Conservation (phyloP, 35 echinoderm and acorn worm genomes). For the Stichopus chloronotus region DNA sequence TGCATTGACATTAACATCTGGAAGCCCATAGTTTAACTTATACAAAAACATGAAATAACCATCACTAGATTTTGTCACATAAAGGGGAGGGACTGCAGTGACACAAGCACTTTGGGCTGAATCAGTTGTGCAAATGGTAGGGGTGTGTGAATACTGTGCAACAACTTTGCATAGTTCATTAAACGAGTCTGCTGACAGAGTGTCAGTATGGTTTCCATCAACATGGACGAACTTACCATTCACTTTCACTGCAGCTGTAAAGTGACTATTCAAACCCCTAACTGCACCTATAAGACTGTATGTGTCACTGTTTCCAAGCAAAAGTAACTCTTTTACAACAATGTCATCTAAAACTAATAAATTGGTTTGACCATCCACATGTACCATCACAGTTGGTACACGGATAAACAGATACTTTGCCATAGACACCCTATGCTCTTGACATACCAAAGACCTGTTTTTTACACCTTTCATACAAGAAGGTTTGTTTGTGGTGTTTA, state of each 20-base stretch:
- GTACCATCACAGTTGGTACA: background rate
- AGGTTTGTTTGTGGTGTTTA: background rate
- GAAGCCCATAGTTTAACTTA: too few species aligned
- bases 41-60: slow-evolving; percentile 14
- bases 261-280: background rate
- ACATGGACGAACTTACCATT: background rate
- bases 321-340: background rate
- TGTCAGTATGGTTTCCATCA: slow-evolving; percentile 15
- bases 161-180: background rate
- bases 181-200: background rate
- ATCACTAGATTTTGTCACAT: slow-evolving; percentile 23
- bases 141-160: background rate
- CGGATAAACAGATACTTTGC: slow-evolving; percentile 1
- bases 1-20: background rate
- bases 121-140: background rate
- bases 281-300: background rate
- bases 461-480: slow-evolving; percentile 5
- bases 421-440: background rate
- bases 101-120: background rate
- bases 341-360: background rate
- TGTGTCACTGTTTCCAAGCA: background rate
- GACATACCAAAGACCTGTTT: background rate
- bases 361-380: background rate
- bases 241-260: background rate
- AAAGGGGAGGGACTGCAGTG: background rate